A percentile compares a stretch with the other conserved stretches of the same genome.
Evolutionary conservation across 1,140 invertebrate genomes (phyloP).

Genomic region (Tachypleus tridentatus): DNA sequence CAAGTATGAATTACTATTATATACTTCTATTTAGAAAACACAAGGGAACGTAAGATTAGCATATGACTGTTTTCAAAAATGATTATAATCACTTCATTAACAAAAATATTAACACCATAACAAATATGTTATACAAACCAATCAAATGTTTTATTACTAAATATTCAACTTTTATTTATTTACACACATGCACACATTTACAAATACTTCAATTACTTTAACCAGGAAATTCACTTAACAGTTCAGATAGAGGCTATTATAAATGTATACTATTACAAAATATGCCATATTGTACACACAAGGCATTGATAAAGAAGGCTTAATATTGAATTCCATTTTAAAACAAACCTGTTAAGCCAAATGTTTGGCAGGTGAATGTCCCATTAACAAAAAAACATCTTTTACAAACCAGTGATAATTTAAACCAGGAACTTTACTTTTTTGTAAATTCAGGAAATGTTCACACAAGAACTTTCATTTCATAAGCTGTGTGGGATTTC

Average conservation of each 20-base stretch:
- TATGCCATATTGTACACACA: too few species aligned
- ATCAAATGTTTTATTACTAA: not conserved
- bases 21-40: not conserved
- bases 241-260: constrained; percentile 5
- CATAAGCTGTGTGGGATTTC: too few species aligned
- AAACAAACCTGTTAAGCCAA: too few species aligned
- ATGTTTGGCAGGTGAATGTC: too few species aligned
- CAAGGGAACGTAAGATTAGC: not conserved
- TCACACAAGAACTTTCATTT: too few species aligned
- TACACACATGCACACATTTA: not conserved
- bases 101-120: constrained; percentile 9
- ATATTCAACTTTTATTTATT: not conserved
- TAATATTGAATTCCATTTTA: too few species aligned
- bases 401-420: too few species aligned
- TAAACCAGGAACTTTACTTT: too few species aligned
- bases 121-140: constrained; percentile 1
- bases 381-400: too few species aligned
- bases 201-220: constrained; percentile 7
- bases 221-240: constrained; percentile 5
- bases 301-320: too few species aligned
- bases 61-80: constrained; percentile 9
- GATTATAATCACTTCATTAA: constrained; percentile 2
- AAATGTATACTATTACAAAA: not conserved
- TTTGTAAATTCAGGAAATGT: too few species aligned
- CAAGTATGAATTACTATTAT: not conserved